Conservation (phyloP, 2,113 vertebrate genomes). For the Pterocles orientalis region DNA sequence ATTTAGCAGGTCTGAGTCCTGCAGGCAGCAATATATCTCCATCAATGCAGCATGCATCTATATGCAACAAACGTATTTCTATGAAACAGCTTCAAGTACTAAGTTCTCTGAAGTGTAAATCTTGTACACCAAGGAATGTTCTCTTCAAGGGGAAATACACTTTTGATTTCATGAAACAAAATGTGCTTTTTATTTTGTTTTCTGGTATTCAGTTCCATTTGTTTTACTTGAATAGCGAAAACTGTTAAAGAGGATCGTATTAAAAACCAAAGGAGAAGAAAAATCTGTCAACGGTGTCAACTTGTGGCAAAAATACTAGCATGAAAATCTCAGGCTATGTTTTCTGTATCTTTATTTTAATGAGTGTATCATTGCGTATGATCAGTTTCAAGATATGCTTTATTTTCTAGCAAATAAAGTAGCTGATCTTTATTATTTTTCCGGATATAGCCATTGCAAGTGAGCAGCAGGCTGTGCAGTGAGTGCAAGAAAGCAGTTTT, state of each 20-base stretch:
- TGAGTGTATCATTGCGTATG: constrained; percentile 9
- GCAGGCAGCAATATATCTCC: constrained; percentile 64
- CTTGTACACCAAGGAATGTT: neutral
- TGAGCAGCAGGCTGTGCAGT: neutral
- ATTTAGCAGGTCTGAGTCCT: constrained; percentile 62
- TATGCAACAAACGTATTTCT: constrained; percentile 40
- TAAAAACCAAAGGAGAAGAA: constrained; percentile 63
- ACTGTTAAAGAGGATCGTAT: neutral
- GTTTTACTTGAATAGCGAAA: constrained; percentile 60
- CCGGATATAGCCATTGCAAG: neutral
- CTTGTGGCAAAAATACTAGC: constrained; percentile 23
- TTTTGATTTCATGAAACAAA: neutral
- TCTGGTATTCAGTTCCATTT: constrained; percentile 26
- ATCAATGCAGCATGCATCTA: constrained; percentile 39
- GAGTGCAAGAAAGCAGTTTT: neutral
- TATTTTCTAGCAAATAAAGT: constrained; percentile 36
- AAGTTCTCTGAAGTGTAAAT: neutral
- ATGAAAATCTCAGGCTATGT: constrained; percentile 63
- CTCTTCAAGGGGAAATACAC: neutral
- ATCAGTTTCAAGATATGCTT: neutral
- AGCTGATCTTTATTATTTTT: neutral
- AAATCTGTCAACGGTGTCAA: neutral
- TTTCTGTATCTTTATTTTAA: constrained; percentile 54
- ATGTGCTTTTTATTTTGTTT: constrained; percentile 33
- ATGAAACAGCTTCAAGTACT: constrained; percentile 10